phyloP scores from a whole-genome alignment of 1,140 invertebrate genomes.

The Cyclina sinensis region DNA sequence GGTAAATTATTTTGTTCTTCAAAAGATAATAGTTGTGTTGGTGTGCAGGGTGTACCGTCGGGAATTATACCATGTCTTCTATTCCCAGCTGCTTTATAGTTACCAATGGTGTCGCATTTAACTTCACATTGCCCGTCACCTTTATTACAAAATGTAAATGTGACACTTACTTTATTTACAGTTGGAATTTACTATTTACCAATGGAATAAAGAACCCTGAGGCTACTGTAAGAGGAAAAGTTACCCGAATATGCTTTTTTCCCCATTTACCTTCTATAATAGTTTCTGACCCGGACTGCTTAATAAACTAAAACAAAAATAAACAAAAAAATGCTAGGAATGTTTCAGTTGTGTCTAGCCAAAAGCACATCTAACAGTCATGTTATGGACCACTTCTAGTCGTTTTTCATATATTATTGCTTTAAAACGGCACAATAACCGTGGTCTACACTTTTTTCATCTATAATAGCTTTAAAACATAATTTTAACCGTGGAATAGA shows the following conservation, averaged over 20 bases:
- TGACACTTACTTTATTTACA: too few species aligned
- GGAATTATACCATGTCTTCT: constrained; percentile 62
- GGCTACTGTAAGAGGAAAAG: background rate
- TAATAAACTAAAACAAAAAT: too few species aligned
- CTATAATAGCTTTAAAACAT: too few species aligned
- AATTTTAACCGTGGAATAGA: too few species aligned
- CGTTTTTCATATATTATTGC: too few species aligned
- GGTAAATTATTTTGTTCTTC: constrained; percentile 49
- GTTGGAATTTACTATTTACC: background rate
- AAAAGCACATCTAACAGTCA: too few species aligned
- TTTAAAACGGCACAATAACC: too few species aligned
- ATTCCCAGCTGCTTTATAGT: background rate
- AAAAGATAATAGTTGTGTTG: background rate
- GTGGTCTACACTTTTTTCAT: too few species aligned
- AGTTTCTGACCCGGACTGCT: too few species aligned
- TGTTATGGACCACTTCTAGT: too few species aligned
- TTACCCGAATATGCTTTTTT: background rate
- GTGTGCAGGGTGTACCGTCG: constrained; percentile 44
- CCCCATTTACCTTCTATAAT: background rate
- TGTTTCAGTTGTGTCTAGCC: too few species aligned
- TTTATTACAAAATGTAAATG: constrained; percentile 3
- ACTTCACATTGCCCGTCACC: constrained; percentile 62
- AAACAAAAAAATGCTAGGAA: too few species aligned
- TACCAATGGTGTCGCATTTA: constrained; percentile 8
- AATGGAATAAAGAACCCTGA: background rate